Percentiles rank a stretch among this genome's conserved stretches.
Evolutionary conservation across 2,888 invertebrate species (phyloP).

Genomic region (Chouioia cunea): DNA sequence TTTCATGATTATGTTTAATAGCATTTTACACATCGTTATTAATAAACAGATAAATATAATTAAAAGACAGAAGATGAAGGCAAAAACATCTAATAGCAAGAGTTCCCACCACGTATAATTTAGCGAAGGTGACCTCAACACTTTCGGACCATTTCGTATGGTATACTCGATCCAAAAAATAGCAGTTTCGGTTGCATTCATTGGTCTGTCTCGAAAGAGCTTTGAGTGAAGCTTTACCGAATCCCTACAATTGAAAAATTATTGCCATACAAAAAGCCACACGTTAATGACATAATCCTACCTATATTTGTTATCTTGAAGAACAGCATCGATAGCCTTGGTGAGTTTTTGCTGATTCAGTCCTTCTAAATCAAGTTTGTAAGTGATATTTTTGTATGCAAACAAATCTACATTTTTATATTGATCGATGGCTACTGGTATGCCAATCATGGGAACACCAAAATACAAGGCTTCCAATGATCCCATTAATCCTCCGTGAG

Average conservation of each 20-base stretch:
- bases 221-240: too few relatives aligned
- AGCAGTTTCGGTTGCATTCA: slow-evolving; percentile 50
- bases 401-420: slow-evolving; percentile 55
- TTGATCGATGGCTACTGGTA: slow-evolving; percentile 63
- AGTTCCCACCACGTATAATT: too few relatives aligned
- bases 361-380: slow-evolving; percentile 47
- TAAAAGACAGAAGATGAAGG: too few relatives aligned
- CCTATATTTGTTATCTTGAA: slow-evolving; percentile 58
- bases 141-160: slow-evolving; percentile 46
- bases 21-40: too few relatives aligned
- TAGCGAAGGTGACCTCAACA: slow-evolving; percentile 12
- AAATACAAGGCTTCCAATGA: slow-evolving; percentile 56
- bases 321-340: slow-evolving; percentile 53
- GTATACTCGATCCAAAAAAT: slow-evolving; percentile 54
- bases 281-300: slow-evolving; percentile 41
- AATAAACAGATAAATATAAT: too few relatives aligned
- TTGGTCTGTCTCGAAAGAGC: slow-evolving; percentile 48
- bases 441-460: slow-evolving; percentile 61
- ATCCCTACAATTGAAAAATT: too few relatives aligned
- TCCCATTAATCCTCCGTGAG: too few relatives aligned
- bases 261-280: background rate
- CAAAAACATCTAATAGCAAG: too few relatives aligned
- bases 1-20: too few relatives aligned
- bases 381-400: slow-evolving; percentile 51
- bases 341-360: slow-evolving; percentile 51